Conservation (phyloP, 2,113 vertebrate species). For the Mungos mungo region DNA sequence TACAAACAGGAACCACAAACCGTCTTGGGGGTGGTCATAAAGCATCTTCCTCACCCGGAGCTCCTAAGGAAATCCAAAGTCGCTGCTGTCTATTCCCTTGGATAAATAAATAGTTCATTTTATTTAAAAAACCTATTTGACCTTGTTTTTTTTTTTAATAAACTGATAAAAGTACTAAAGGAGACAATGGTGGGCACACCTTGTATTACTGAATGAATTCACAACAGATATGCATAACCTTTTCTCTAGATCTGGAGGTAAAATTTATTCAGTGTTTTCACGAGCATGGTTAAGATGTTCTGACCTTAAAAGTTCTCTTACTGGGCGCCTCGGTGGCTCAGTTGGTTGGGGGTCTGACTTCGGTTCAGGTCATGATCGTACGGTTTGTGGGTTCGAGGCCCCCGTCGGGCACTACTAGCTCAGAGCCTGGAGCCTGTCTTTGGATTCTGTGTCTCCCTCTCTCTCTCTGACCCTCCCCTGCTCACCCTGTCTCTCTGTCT, state of each 20-base stretch:
- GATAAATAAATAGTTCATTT: background rate
- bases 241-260: slow-evolving; percentile 12
- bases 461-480: no score
- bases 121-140: background rate
- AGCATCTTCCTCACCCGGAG: background rate
- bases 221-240: background rate
- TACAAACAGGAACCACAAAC: background rate
- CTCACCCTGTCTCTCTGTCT: no score
- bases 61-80: background rate
- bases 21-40: background rate
- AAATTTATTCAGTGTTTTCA: background rate
- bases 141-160: background rate
- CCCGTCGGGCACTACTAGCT: no score
- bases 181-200: background rate
- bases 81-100: background rate
- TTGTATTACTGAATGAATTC: background rate
- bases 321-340: no score
- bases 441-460: no score
- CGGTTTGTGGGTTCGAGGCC: no score
- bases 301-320: background rate
- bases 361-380: no score
- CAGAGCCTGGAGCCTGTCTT: no score
- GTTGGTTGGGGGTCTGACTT: no score
- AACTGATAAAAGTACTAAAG: background rate
- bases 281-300: background rate